A percentile compares a stretch with the other conserved stretches of the same genome.
Evolutionary conservation across 30 jellyfish, hydroid and myxozoan genomes (phyloP).

Genomic region (Aurelia sp.): DNA sequence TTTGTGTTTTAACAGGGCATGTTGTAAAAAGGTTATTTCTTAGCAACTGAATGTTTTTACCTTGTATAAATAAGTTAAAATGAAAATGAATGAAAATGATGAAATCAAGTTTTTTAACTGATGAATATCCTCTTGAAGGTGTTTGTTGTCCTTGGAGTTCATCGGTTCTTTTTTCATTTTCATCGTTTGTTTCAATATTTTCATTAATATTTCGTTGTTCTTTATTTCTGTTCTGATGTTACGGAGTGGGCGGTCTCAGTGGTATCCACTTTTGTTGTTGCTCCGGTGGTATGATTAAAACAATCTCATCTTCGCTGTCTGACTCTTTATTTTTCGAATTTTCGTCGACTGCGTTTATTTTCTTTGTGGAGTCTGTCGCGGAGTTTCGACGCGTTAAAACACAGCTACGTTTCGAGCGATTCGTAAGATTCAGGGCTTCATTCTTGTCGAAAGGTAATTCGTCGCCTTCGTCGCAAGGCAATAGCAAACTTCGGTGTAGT

Average conservation of each 20-base stretch:
- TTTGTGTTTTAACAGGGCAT: too few relatives aligned
- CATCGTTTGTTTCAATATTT: too few relatives aligned
- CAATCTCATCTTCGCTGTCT: not conserved
- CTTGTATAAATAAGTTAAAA: too few relatives aligned
- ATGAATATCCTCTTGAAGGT: not conserved
- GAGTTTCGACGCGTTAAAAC: slow-evolving; percentile 3
- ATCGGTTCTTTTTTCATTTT: not conserved
- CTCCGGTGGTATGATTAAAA: not conserved
- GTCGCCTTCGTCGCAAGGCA: slow-evolving; percentile 52
- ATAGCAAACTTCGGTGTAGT: slow-evolving; percentile 34
- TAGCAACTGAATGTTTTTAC: too few relatives aligned
- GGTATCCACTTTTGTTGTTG: not conserved
- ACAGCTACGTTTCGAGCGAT: not conserved
- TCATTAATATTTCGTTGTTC: too few relatives aligned
- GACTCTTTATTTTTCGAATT: slow-evolving; percentile 5
- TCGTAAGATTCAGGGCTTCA: not conserved
- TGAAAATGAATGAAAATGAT: too few relatives aligned
- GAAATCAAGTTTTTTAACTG: not conserved
- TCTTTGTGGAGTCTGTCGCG: slow-evolving; percentile 6
- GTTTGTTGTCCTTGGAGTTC: not conserved
- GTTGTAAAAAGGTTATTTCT: too few relatives aligned
- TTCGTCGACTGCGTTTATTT: not conserved
- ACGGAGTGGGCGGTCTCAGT: not conserved
- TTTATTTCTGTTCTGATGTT: not conserved
- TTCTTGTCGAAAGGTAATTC: slow-evolving; percentile 12